Base-by-base conservation (phyloP, 2,888 invertebrate species). In the Melinaea menophilus region DNA sequence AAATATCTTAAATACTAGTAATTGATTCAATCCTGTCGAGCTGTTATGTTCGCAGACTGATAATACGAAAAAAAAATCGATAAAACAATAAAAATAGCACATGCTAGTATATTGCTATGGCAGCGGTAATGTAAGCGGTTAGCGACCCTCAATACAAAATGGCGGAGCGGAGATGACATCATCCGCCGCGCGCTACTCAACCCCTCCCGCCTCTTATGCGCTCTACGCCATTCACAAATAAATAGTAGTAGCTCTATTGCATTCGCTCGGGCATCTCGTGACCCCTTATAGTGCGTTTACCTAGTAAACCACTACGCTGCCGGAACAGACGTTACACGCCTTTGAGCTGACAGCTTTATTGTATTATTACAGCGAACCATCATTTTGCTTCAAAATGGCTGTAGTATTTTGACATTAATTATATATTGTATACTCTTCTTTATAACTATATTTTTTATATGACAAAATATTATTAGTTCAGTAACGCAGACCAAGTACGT, bases 91-190 rank as follows among this genome's bases (percentile, higher is more conserved):
- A 48, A 7, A 13, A 7, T 31, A 51, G 31, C 51, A 51, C 7
- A 51, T 31, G 5, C 5, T 22, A 22, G 31, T 51, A 51, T 51
- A 31, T 59, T 34, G 13, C 51, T 33, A 59, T 59, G 56, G 59
- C 47, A 61, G 70, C 71, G 68, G 62, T 54, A 51, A 65, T 58
- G 61, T 63, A 68, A 63, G 61, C 67, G 69, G 58, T 66, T 68
- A 68, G 69, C 65, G 66, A 67, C 69, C 65, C 68, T 69, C 69
- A 61, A 68, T 67, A 73, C 76, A 77, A 77, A 75, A 77, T 77
- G 77, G 76, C 76, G 76, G 75, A 71, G 68, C 79, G 77, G 79
- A 80, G 79, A 81, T 85, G 86, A 86, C 84, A 83, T 85, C 85
- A 86, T 75, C 79, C 73, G 68, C 61, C 75, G 69, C 73, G 73